Conservation (phyloP, 2,113 vertebrate species). For the Peromyscus leucopus region DNA sequence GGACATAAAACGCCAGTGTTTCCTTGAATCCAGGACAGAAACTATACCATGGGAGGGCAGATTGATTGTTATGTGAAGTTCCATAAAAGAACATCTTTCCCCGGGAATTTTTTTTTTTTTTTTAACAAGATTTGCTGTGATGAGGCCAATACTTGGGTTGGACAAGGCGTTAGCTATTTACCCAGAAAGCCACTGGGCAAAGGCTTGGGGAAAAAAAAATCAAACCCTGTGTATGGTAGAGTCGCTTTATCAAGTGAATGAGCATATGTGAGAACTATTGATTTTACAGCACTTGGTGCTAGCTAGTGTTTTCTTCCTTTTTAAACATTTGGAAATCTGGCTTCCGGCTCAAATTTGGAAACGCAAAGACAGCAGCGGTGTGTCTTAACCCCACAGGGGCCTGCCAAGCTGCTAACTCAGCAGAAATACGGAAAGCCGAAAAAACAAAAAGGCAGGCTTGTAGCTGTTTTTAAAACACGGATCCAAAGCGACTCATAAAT, state of each 20-base stretch:
- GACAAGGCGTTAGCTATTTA: constrained; percentile 41
- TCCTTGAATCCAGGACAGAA: constrained; percentile 28
- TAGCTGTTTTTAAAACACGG: constrained; percentile 94
- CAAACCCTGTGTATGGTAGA: neutral
- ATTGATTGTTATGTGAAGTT: neutral
- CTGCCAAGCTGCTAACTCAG: constrained; percentile 95
- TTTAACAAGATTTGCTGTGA: neutral
- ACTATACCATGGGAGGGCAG: neutral
- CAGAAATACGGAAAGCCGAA: constrained; percentile 95
- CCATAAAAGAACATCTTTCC: constrained; percentile 28
- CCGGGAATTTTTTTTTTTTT: neutral
- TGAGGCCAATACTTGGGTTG: constrained; percentile 24
- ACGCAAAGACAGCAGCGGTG: constrained; percentile 91
- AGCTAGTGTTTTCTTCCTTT: constrained; percentile 83
- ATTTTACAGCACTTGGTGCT: constrained; percentile 81
- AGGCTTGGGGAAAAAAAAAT: constrained; percentile 26
- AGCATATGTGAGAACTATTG: constrained; percentile 77
- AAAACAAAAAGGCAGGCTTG: constrained; percentile 92
- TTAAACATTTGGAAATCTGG: constrained; percentile 85
- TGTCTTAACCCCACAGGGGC: constrained; percentile 93
- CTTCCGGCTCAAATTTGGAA: constrained; percentile 88
- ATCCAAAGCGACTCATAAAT: constrained; percentile 96
- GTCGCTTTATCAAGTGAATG: constrained; percentile 55
- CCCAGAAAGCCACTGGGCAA: constrained; percentile 40
- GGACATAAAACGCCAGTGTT: constrained; percentile 1